phyloP scores from a whole-genome alignment of 2,113 vertebrate species.

The Syngnathus scovelli region DNA sequence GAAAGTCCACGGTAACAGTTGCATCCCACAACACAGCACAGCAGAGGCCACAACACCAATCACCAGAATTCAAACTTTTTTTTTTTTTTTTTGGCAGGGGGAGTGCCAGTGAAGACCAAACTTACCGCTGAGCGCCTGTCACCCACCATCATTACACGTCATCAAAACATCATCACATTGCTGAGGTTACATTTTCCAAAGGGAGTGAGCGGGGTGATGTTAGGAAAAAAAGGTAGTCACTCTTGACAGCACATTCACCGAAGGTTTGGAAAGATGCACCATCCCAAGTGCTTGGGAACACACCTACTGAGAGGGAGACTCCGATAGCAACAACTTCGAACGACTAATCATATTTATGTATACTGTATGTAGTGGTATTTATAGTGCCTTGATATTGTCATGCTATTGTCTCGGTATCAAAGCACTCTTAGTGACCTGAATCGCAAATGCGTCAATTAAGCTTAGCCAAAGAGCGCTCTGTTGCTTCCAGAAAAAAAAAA shows the following conservation, averaged over 20 bases:
- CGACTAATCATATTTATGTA: not conserved
- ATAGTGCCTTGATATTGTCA: no score
- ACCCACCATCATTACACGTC: slow-evolving; percentile 74
- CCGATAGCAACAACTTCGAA: slow-evolving; percentile 20
- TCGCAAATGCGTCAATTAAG: no score
- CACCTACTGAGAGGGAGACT: slow-evolving; percentile 40
- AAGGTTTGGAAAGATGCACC: slow-evolving; percentile 44
- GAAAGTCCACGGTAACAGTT: slow-evolving; percentile 53
- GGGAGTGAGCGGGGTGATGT: slow-evolving; percentile 9
- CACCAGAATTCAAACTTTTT: slow-evolving; percentile 25
- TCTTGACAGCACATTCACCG: slow-evolving; percentile 40
- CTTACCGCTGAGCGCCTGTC: slow-evolving; percentile 65
- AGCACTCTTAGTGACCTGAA: no score
- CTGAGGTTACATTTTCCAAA: slow-evolving; percentile 59
- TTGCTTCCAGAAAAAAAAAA: no score
- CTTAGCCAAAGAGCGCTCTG: no score
- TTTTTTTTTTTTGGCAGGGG: slow-evolving; percentile 39
- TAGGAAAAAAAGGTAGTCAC: slow-evolving; percentile 34
- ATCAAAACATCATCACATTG: slow-evolving; percentile 69
- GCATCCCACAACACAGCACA: slow-evolving; percentile 53
- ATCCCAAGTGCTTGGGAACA: slow-evolving; percentile 47
- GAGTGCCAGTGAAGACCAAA: slow-evolving; percentile 63
- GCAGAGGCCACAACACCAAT: slow-evolving; percentile 55
- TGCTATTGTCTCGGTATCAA: no score
- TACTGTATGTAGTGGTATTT: no score